Base-by-base conservation (phyloP, 2,888 invertebrate species). In the Aricia artaxerxes region DNA sequence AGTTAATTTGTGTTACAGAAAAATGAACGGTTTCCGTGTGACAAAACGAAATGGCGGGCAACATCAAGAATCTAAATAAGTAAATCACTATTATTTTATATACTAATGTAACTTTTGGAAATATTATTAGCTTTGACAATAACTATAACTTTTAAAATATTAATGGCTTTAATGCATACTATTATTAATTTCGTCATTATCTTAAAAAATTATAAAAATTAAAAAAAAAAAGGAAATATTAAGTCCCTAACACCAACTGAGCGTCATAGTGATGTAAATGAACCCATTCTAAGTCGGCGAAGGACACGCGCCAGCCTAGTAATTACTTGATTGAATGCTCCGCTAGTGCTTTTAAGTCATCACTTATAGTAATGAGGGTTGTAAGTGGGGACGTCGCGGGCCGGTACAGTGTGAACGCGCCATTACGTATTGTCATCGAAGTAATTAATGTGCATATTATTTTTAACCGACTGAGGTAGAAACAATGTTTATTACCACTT, bases 241-340 rank as follows among this genome's bases (percentile, higher is more conserved):
- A 16, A 57, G 13, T 53, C 53, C 16, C 16, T 57, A 16, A 57
- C 57, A 69, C 16, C 35, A 38, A n/a, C 35, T 77, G 40, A 60
- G 9, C 5, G 38, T 38, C 24, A 35, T 57, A 73, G 44, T 78
- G 7, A 78, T 73, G 72, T 72, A 78, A 78, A 72, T 72, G 72
- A 31, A 40, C 49, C 53, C 6, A 78, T 53, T 40, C 72, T 61
- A 78, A 79, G 82, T 80, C 82, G 82, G 80, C 81, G 78, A 75
- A 69, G 80, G 85, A 80, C 89, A 87, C 90, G 89, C 86, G 89
- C 83, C 89, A 85, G 89, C 86, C 88, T 88, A 91, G 93, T 92
- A 93, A 94, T 94, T 93, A 94, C 92, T 89, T 92, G 92, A 93
- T 94, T 93, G 93, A 93, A 93, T 89, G 91, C 88, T 85, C 89